Base-by-base conservation (phyloP, 2,797 vertebrate genomes). In the Cynodonichthys magdalenae region DNA sequence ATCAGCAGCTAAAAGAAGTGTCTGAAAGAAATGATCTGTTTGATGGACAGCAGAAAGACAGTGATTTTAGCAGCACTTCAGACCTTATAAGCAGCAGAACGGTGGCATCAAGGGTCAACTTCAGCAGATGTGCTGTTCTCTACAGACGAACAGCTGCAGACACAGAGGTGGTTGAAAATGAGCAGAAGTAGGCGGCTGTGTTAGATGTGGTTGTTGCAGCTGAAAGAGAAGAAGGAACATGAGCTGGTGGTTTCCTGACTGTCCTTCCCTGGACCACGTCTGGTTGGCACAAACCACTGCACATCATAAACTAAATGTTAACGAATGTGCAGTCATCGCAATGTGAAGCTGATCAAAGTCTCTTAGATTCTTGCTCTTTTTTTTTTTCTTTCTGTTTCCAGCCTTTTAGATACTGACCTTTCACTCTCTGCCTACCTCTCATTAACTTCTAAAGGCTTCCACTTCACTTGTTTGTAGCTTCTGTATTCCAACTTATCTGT, bases 151-250 rank as follows among this genome's bases (percentile, higher is more conserved):
- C 28, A 29, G 50, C 50, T 52, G 50, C 28, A 28, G 15, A 53
- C 19, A 31, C 31, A 1, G 36, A 15, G 15, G 39, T 42, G 53
- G 36, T 42, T 8, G 53, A 55, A 42, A 41, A 55, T 20, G 8
- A 42, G 53, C 53, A 41, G 6, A 41, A 24, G 36, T 55, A 36
- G 53, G 53, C 20, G 36, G 34, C 9, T 39, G 20, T 55, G 53
- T 41, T 12, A 55, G 53, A 55, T 41, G 53, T 55, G 53, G 53
- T 20, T 14, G 18, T 27, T 20, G n/a, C 53, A 55, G 53, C 36
- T 15, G 14, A 55, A 20, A 36, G 36, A 55, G 36, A 19, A 6
- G 18, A 39, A 39, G 52, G 18, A 39, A 19, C 52, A 36, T 20
- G 18, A 39, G 31, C 19, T 54, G 34, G 12, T 15, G 52, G 34